These are phyloP conservation scores for Synaphobranchus kaupii DNA, from an alignment of 2,797 vertebrate genomes.

Conservation along the genomic window DNA sequence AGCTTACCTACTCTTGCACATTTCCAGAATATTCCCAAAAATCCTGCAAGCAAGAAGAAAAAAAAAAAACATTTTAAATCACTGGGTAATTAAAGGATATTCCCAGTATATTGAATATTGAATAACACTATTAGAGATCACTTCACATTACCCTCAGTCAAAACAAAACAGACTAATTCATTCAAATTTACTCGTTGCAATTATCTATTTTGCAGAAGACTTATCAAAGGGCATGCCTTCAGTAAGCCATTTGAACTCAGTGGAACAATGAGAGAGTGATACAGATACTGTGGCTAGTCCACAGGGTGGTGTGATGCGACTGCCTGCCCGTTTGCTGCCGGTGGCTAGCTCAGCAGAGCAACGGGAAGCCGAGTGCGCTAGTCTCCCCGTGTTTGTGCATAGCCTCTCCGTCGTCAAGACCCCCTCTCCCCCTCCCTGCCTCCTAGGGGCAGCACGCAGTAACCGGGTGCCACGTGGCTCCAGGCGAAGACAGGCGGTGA, in stretches of 20 bases:
- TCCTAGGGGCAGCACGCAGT: no score
- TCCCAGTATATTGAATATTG: neutral
- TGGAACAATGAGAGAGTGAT: no score
- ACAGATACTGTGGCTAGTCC: no score
- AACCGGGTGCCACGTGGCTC: no score
- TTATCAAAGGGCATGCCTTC: neutral
- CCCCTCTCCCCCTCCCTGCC: no score
- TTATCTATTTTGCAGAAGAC: neutral
- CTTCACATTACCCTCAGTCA: neutral
- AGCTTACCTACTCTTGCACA: conserved; percentile 85
- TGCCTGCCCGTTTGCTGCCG: no score
- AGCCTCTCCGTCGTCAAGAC: no score
- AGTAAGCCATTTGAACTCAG: no score
- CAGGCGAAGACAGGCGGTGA: neutral
- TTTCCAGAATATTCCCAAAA: conserved; percentile 88
- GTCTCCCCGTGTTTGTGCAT: no score
- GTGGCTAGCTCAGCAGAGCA: no score
- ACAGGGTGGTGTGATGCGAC: no score
- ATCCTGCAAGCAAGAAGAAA: conserved; percentile 67
- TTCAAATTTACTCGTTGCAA: neutral
- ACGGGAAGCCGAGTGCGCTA: no score
- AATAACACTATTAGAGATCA: neutral
- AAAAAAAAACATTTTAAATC: neutral
- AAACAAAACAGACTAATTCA: neutral
- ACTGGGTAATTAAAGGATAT: neutral